Evolutionary conservation across 64 coral and sea anemone species (phyloP).

Genomic region (Montipora sp.): DNA sequence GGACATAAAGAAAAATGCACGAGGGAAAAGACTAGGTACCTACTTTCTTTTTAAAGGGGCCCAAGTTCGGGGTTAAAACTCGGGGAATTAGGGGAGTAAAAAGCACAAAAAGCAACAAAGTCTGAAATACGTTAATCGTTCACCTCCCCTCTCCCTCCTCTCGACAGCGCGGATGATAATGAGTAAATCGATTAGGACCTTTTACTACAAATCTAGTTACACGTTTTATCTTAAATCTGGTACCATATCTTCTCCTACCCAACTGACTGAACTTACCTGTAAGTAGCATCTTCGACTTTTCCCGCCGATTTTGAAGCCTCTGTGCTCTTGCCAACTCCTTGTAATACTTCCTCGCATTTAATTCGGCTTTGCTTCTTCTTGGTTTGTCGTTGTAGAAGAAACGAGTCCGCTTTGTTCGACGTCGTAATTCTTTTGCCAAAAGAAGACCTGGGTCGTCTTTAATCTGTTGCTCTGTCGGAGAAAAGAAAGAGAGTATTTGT

Average conservation of each 20-base stretch:
- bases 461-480: neutral
- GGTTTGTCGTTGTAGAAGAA: neutral
- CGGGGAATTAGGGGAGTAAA: too few species aligned
- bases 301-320: conserved; percentile 30
- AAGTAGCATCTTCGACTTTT: conserved; percentile 36
- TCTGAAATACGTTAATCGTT: too few species aligned
- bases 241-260: too few species aligned
- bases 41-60: too few species aligned
- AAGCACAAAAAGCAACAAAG: too few species aligned
- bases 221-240: too few species aligned
- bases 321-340: conserved; percentile 53
- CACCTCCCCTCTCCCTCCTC: too few species aligned
- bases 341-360: neutral
- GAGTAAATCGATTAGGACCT: too few species aligned
- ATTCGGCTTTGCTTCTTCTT: neutral
- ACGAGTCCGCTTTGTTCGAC: conserved; percentile 14
- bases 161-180: too few species aligned
- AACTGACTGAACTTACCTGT: neutral
- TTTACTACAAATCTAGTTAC: too few species aligned
- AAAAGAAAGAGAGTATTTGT: neutral
- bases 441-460: neutral
- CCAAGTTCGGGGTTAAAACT: too few species aligned
- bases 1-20: neutral
- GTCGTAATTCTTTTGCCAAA: neutral
- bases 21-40: neutral